Evolutionary conservation across 2,113 vertebrate genomes (phyloP), one percentile per base, ranked within the genome.

Genomic region (Phrynosoma platyrhinos): DNA sequence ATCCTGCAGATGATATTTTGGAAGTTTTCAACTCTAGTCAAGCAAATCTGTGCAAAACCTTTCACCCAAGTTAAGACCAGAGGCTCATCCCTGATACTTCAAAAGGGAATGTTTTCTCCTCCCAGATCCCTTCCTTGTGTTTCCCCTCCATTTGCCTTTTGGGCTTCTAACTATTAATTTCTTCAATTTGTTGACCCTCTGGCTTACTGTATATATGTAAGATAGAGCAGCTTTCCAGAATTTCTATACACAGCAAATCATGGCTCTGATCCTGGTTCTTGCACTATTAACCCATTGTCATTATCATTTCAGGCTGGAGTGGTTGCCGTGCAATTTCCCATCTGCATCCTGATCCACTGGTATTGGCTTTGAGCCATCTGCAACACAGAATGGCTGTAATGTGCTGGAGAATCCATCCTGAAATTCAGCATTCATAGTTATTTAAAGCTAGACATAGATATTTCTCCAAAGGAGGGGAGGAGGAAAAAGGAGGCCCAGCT

Each of bases 391-490:
- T 36, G 81, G 76, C 68, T 83, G 52, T 0, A 0, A 55, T 85
- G 32, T 47, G 78, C 77, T 32, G 72, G 80, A 89, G 87, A 76
- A 81, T 58, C 66, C 3, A 9, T 75, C 87, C 66, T 2, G 89
- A 85, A 87, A 91, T 83, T 74, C 85, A 88, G 52, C 79, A 91
- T 83, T 87, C n/a, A 52, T 88, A 10, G 5, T 81, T 78, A 71
- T 89, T 91, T 92, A 55, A 89, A 0, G 42, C 89, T 90, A 72
- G 23, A 30, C 64, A 14, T 77, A 69, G 80, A 83, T 83, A 40
- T 30, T 69, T 23, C 77, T 9, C 62, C 36, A 52, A 68, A 79
- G 40, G 27, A 23, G 82, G 18, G 12, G 20, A 25, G 20, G 16
- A 16, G 64, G 25, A 4, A 42, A 77, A 36, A 13, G 36, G 1